Base-by-base conservation (phyloP, 2,113 vertebrate genomes). In the Saguinus midas region DNA sequence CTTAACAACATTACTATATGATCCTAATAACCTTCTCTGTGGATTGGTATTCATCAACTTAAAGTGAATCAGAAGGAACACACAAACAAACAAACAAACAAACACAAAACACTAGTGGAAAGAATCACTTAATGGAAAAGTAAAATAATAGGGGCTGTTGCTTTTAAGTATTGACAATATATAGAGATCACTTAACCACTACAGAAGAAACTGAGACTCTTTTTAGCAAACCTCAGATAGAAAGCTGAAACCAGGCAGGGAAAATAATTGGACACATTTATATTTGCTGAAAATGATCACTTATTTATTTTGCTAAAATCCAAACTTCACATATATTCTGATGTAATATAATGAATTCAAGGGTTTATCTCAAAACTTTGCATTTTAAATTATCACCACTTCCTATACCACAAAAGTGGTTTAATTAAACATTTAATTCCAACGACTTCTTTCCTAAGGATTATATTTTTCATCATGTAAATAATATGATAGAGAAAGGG, bases 231-330 rank as follows among this genome's bases (percentile, higher is more conserved):
- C 32, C 58, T 75, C 32, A 29, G 3, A 43, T 8, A 29, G 58
- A 55, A 50, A 82, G 37, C 70, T 64, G 35, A 72, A 92, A 55
- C 27, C 20, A 35, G 17, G 4, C n/a, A 13, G 29, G 78, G 73
- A 50, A 37, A 84, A 52, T 61, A n/a, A 64, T 21, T 18, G 48
- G 40, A 43, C 23, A 29, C 17, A 14, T 72, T 72, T 61, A 20
- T 7, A 10, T 75, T 70, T 90, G 43, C 90, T 82, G 50, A 72
- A 61, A 66, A 45, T 50, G 17, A 27, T 76, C 9, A 66, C 64
- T 81, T n/a, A 76, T 81, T 95, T 86, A n/a, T 94, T 80, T 90
- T 64, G 83, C 48, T 80, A 78, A 95, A 90, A 78, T 68, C 55
- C 13, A 58, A 0, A 70, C 76, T 66, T 64, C 70, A 48, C 8